Base-by-base conservation (phyloP, 2,113 vertebrate genomes). In the Cyanocitta stelleri region DNA sequence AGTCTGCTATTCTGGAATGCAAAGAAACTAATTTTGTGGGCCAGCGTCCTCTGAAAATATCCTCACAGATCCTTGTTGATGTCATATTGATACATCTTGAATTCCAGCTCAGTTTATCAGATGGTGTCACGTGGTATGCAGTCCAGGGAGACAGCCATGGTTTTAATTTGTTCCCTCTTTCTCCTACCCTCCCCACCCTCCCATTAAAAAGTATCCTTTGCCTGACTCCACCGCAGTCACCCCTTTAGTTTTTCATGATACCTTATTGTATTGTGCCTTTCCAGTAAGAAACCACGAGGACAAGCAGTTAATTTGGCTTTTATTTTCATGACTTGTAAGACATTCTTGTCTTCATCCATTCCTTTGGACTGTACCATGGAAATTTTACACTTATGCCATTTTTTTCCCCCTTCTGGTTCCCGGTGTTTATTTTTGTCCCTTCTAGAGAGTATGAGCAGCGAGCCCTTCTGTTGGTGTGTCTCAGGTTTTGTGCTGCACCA, bases 181-280 rank as follows among this genome's bases (percentile, higher is more conserved):
- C 76, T 33, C 8, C 49, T 10, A 1, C 23, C 2, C 0, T 8
- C 3, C 2, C 2, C 8, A 9, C 8, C 13, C 13, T 18, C 11
- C 33, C 11, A 26, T 39, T 32, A n/a, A 77, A 76, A 39, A 41
- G 0, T 39, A 49, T 52, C 77, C 44, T 58, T 79, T 86, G 17
- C n/a, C n/a, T 86, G 63, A 23, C 24, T 85, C 48, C 9, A 10
- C 63, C 58, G 63, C 35, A 54, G 46, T 49, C n/a, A 41, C 16
- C 3, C 5, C 12, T 46, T 71, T 74, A 1, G 2, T n/a, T 89
- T 89, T 77, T 59, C 29, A 16, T 11, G 3, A 15, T n/a, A 29
- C 12, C 16, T 71, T 37, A 49, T 16, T 63, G 13, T 43, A 13
- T 67, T 37, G 16, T 63, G 32, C 33, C 35, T 71, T 94, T 84